Base-by-base conservation (phyloP, 1,140 invertebrate species). In the Atta cephalotes region DNA sequence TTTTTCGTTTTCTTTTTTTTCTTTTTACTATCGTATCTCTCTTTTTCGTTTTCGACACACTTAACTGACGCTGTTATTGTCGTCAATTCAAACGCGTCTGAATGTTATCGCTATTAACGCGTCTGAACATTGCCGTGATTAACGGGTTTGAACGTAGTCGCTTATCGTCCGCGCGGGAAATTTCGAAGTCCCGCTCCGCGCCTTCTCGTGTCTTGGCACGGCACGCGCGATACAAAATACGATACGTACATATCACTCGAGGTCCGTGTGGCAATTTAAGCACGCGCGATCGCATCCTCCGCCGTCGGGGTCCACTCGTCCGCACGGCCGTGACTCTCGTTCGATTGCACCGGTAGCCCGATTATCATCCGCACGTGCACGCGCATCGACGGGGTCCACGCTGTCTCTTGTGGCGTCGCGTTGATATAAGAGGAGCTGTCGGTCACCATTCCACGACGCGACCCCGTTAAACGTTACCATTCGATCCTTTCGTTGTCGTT, bases 281-380 rank as follows among this genome's bases (percentile, higher is more conserved):
- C 31, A 12, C 71, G 31, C 53, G 53, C 71, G 71, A 76, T 76
- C 56, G 56, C n/a, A 74, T 74, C 72, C n/a, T 76, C 56, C 56
- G 14, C 72, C 14, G 53, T 60, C 31, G 21, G 31, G 28, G 53
- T 76, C 56, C 72, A 45, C n/a, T 76, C 53, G n/a, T 56, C 9
- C 21, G 45, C 63, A 18, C 63, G 63, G 63, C 28, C 45, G 49
- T 51, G 45, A 72, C 16, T 35, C 31, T 74, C 18, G 71, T 9
- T 56, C 71, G 51, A 58, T n/a, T 18, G 6, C 16, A 16, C 14
- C 16, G 28, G 21, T 16, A 3, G 7, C 6, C 51, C 53, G 18
- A 1, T 76, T 9, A 25, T 35, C 28, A 21, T 74, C 31, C 31
- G 31, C 66, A 45, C 35, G 51, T n/a, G 18, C 16, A 21, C 3